Evolutionary conservation across 2,113 vertebrate genomes (phyloP), one percentile per base, ranked within the genome.

Genomic region (Triplophysa dalaica): DNA sequence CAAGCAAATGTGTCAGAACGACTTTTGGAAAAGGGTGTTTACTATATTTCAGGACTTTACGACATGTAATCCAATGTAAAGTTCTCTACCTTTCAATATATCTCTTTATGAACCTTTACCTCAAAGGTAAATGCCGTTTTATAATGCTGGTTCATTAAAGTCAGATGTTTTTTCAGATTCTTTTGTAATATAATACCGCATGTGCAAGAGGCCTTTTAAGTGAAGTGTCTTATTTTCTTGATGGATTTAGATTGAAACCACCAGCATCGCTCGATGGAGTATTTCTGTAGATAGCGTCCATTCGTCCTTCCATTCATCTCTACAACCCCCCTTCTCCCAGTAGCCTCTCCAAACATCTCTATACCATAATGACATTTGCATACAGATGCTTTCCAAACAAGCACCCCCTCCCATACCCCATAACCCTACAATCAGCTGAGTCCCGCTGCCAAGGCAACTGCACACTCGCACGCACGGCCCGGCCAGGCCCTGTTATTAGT

Each of bases 361-460:
- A 87, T 79, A 85, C 72, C 90, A 86, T 89, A 86, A 87, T 86
- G 83, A 21, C 17, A 96, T 97, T 96, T 96, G 94, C 96, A 96
- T 95, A 95, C 94, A 97, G 94, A 95, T 96, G 95, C 90, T 85
- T 87, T 79, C 77, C 87, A 77, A 89, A 88, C 84, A 81, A 60
- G 41, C n/a, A 14, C 58, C 58, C 67, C 78, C 74, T 29, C 65
- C n/a, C 54, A 10, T 13, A 48, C 41, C 54, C 58, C 81, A 81
- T 81, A 81, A 84, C 75, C 69, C 83, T 83, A 48, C 52, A 80
- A 63, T 79, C 85, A 89, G 86, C 84, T 81, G 88, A 87, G 7
- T 67, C 80, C 78, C 74, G 82, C 7, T 50, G 66, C 58, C 75
- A 0, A 11, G 72, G 75, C 75, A 83, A 86, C 76, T 48, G 45